Evolutionary conservation across 2,888 invertebrate genomes (phyloP).

Genomic region (Luperina nickerlii): DNA sequence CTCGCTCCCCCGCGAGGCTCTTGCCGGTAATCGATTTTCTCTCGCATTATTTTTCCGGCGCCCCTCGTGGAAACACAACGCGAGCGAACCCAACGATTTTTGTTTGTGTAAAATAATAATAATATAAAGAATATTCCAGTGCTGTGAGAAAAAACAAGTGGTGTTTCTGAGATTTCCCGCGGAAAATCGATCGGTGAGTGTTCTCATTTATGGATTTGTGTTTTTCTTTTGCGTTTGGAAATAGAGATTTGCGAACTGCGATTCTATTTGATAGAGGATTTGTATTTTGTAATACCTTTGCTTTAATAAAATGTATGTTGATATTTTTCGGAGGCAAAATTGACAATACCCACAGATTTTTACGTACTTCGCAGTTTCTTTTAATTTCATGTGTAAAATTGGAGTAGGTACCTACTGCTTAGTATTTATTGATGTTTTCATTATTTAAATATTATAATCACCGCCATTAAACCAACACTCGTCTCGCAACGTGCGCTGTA

Average conservation of each 20-base stretch:
- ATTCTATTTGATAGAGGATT: constrained; percentile 14
- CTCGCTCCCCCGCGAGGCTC: constrained; percentile 45
- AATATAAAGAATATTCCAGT: constrained; percentile 37
- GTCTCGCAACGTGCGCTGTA: not conserved
- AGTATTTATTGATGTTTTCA: not conserved
- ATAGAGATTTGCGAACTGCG: not conserved
- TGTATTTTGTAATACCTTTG: constrained; percentile 35
- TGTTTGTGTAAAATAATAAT: constrained; percentile 62
- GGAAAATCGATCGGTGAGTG: constrained; percentile 52
- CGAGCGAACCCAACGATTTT: constrained; percentile 35
- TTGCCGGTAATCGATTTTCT: constrained; percentile 67
- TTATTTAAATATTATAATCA: not conserved
- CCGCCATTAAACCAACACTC: not conserved
- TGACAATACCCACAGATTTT: not conserved
- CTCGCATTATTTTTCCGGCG: constrained; percentile 66
- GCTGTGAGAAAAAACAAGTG: constrained; percentile 43
- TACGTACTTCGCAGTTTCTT: not conserved
- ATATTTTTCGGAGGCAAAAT: constrained; percentile 21
- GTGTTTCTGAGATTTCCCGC: constrained; percentile 26
- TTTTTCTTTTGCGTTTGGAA: constrained; percentile 2
- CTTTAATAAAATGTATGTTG: constrained; percentile 8
- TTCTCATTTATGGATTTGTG: constrained; percentile 21
- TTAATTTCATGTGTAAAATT: not conserved
- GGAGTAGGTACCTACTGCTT: not conserved
- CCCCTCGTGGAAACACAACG: constrained; percentile 59